phyloP scores from a whole-genome alignment of 1,140 invertebrate species.

The Chelonus insularis region DNA sequence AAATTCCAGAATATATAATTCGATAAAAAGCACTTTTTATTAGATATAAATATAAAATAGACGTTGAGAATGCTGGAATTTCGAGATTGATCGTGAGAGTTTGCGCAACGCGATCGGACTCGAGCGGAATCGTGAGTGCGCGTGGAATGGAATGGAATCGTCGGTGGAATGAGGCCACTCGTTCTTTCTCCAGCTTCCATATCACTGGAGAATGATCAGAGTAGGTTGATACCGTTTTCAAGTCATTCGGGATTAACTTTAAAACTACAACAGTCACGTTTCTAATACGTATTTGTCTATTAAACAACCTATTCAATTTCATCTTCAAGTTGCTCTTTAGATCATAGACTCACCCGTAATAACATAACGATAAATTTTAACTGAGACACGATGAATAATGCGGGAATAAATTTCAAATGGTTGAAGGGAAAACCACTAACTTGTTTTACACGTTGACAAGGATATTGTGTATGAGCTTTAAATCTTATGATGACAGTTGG shows the following conservation, averaged over 20 bases:
- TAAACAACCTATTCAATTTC: no score
- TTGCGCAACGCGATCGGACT: slow-evolving; percentile 9
- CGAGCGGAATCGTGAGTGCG: slow-evolving; percentile 16
- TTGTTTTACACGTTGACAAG: slow-evolving; percentile 14
- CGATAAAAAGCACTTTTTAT: no score
- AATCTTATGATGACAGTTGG: slow-evolving; percentile 1
- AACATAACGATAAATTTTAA: background rate
- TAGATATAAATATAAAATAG: background rate
- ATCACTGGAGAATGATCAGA: background rate
- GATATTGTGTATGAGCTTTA: slow-evolving; percentile 5
- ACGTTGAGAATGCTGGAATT: background rate
- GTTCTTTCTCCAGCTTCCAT: slow-evolving; percentile 6
- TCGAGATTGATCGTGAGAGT: slow-evolving; percentile 12
- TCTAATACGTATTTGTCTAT: slow-evolving; percentile 1
- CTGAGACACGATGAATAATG: background rate
- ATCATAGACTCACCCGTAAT: no score
- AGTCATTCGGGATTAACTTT: background rate
- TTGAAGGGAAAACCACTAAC: slow-evolving; percentile 5
- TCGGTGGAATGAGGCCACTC: slow-evolving; percentile 15
- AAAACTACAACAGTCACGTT: background rate
- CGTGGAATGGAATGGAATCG: slow-evolving; percentile 17
- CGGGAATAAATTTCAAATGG: background rate
- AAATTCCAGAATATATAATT: no score
- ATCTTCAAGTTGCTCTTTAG: no score
- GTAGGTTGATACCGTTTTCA: background rate